Evolutionary conservation across 2,113 vertebrate genomes (phyloP).

Genomic region (Aramus guarauna): DNA sequence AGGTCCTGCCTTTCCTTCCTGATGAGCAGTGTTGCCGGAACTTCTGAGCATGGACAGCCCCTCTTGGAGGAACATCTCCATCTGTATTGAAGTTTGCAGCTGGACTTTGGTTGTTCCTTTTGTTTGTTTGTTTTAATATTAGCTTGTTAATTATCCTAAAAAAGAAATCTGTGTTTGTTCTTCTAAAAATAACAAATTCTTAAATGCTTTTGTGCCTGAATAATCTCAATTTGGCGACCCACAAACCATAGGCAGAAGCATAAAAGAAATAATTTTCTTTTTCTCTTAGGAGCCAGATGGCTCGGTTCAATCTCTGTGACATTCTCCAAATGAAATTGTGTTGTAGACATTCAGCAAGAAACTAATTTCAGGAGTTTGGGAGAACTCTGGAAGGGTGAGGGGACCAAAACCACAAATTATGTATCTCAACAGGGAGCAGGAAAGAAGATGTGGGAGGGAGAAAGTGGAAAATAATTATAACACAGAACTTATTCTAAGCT

Average conservation of each 20-base stretch:
- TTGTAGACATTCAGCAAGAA: not conserved
- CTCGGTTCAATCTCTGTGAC: constrained; percentile 37
- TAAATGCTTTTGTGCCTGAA: constrained; percentile 13
- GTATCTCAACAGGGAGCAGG: not conserved
- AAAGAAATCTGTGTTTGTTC: not conserved
- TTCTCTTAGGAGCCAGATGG: constrained; percentile 25
- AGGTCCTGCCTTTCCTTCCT: not conserved
- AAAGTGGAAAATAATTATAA: not conserved
- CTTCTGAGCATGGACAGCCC: not conserved
- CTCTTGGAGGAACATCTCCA: not conserved
- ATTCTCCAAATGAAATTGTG: not conserved
- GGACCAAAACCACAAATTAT: not conserved
- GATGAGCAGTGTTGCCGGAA: not conserved
- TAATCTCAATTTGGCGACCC: constrained; percentile 32
- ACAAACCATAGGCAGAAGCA: not conserved
- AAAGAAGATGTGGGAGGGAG: not conserved
- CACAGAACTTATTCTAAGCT: not conserved
- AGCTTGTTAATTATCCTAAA: constrained; percentile 4
- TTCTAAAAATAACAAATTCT: constrained; percentile 31
- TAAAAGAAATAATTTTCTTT: constrained; percentile 37
- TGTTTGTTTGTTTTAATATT: constrained; percentile 45
- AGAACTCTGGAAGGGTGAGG: not conserved
- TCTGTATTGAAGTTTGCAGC: not conserved
- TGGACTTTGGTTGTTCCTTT: not conserved
- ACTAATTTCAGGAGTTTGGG: not conserved